Percentiles rank a stretch among this genome's conserved stretches.
These are phyloP conservation scores for Cossypha niveicapilla DNA, from an alignment of 2,797 vertebrate genomes.

Conservation along the genomic window DNA sequence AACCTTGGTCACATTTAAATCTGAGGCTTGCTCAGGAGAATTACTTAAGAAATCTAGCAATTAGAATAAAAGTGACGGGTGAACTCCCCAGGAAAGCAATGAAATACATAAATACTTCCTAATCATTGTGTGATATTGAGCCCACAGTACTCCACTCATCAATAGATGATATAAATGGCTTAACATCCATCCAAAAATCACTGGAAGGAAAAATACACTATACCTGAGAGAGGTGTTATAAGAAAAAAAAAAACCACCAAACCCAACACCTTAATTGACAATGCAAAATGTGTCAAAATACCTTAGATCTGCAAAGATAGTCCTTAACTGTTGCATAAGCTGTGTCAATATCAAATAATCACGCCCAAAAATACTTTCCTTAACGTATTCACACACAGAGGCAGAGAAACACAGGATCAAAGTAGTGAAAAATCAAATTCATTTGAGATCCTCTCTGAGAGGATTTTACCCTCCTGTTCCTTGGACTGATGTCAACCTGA, in stretches of 20 bases:
- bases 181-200: not conserved
- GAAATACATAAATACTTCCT: not conserved
- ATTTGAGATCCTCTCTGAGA: not conserved
- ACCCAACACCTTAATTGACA: rapidly evolving
- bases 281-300: not conserved
- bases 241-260: not conserved
- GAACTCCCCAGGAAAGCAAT: not conserved
- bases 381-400: not conserved
- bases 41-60: not conserved
- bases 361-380: not conserved
- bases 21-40: not conserved
- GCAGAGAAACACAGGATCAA: not conserved
- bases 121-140: not conserved
- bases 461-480: not conserved
- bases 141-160: not conserved
- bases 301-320: not conserved
- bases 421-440: not conserved
- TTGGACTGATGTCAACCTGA: not conserved
- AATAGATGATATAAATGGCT: not conserved
- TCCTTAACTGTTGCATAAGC: not conserved
- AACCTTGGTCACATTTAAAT: not conserved
- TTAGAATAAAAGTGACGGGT: not conserved
- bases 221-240: not conserved
- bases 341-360: not conserved
- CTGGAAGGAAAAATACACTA: not conserved